Evolutionary conservation across 2,797 vertebrate species (phyloP).

Genomic region (Falco peregrinus): DNA sequence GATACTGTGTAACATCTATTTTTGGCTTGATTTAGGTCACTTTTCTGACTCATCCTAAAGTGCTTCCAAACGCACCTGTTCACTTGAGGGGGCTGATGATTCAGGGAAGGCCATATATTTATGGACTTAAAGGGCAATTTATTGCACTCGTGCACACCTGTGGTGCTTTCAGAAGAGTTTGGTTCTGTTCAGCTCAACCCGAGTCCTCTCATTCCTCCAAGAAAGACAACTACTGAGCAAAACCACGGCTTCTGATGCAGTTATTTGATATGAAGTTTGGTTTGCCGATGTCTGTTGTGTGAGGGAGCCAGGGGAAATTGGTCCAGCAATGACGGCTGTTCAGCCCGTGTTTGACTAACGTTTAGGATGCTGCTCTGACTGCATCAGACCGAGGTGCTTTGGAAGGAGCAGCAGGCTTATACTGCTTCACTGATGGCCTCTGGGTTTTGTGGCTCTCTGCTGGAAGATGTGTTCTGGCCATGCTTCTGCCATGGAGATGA

Average conservation of each 20-base stretch:
- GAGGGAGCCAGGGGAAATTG: not conserved
- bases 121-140: not conserved
- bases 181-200: not conserved
- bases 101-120: not conserved
- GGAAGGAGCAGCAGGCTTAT: not conserved
- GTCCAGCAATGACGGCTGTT: not conserved
- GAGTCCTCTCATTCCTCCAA: not conserved
- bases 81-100: not conserved
- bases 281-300: not conserved
- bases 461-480: not conserved
- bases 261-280: not conserved
- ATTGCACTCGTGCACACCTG: not conserved
- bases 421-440: not conserved
- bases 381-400: fast-evolving
- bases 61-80: not conserved
- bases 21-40: not conserved
- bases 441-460: not conserved
- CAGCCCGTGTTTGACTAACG: not conserved
- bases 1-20: not conserved
- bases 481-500: fast-evolving
- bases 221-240: not conserved
- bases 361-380: not conserved
- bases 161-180: not conserved
- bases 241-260: not conserved
- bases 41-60: not conserved